Base-by-base conservation (phyloP, 2,797 vertebrate genomes). In the Melanogrammus aeglefinus region DNA sequence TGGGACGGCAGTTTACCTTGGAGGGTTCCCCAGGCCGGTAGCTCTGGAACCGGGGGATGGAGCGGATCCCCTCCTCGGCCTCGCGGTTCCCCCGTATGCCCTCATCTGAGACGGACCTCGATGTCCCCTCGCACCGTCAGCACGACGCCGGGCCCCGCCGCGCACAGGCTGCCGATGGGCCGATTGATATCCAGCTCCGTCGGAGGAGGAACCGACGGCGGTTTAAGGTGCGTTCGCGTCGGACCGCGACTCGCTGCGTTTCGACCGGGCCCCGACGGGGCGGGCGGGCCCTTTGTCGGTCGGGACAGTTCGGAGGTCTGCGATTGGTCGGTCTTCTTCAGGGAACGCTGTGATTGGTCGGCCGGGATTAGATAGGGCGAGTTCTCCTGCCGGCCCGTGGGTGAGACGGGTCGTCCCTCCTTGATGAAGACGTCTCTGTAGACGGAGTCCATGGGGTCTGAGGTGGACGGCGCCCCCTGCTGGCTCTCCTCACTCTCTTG, bases 1-100 rank as follows among this genome's bases (percentile, higher is more conserved):
- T 13, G 3, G 6, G 18, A 35, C 31, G 1, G 70, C 51, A 38
- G 16, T 29, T 29, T 71, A 97, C 97, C 94, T 95, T 94, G 79
- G 91, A 96, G 16, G 96, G 95, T 74, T 95, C 91, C 79, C 97
- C 97, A 2, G 94, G 92, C 79, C 91, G 92, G 90, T 98, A 98
- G 88, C 94, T 96, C 4, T 89, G 90, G 92, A 97, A 98, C 84
- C 94, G 92, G 35, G 94, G 92, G 77, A 98, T 96, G 76, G 80
- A 93, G 75, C 88, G 90, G 83, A 99, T 96, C 31, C 89, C 95
- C 3, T 96, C 95, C 71, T 94, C 94, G 1, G 95, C 93, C 75
- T 96, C 95, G 7, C 94, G 92, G 84, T 96, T 96, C 80, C 82
- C 92, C 83, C 77, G 83, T 84, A 99, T 98, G 83, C 96, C 95